These are phyloP conservation scores for Drosophila sp. DNA, from an alignment of 1,140 invertebrate genomes.

Conservation along the genomic window DNA sequence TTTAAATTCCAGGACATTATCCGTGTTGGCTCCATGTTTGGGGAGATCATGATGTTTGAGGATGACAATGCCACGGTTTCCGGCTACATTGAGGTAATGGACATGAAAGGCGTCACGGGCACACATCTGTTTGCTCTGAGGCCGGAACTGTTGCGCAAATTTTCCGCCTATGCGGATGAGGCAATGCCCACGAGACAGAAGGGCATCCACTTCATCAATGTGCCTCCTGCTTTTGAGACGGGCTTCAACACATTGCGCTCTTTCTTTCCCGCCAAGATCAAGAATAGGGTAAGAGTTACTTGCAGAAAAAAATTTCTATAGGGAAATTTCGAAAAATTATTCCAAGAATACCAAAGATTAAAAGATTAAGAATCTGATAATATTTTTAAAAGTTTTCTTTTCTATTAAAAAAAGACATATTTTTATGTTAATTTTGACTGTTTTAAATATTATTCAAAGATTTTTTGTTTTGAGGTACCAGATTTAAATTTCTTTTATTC, in stretches of 20 bases:
- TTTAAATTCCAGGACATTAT: constrained; percentile 81
- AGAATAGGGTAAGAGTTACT: constrained; percentile 55
- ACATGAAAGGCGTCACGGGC: constrained; percentile 84
- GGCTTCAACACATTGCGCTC: constrained; percentile 85
- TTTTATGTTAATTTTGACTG: too few species aligned
- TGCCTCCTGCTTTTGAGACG: constrained; percentile 85
- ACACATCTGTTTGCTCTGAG: constrained; percentile 85
- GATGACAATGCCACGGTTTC: constrained; percentile 81
- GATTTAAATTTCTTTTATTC: too few species aligned
- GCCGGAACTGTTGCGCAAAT: constrained; percentile 85
- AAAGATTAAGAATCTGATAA: too few species aligned
- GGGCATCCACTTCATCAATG: constrained; percentile 86
- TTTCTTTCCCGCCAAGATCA: constrained; percentile 82
- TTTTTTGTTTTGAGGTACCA: too few species aligned
- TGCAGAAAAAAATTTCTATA: neutral
- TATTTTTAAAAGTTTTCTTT: too few species aligned
- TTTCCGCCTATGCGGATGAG: constrained; percentile 86
- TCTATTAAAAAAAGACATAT: too few species aligned
- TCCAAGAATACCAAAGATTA: too few species aligned
- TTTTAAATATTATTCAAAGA: too few species aligned
- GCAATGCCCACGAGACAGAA: constrained; percentile 86
- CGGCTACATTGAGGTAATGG: constrained; percentile 84
- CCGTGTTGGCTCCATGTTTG: constrained; percentile 79
- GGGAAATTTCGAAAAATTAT: too few species aligned
- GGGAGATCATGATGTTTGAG: constrained; percentile 84